These are phyloP conservation scores for Drosophila obscura DNA, from an alignment of 1,140 invertebrate genomes.

Conservation along the genomic window DNA sequence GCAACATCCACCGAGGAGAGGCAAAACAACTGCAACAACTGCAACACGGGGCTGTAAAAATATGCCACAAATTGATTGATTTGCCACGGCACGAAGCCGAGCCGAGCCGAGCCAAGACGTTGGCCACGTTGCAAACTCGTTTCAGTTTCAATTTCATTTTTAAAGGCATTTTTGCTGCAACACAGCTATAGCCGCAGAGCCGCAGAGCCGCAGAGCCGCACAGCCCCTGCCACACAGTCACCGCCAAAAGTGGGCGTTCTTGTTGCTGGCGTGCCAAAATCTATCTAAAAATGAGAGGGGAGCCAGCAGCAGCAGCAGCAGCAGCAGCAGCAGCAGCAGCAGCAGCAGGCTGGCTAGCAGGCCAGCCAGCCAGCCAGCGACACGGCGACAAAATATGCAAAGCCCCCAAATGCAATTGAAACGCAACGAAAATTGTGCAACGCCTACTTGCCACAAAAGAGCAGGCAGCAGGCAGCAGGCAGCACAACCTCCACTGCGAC, in stretches of 20 bases:
- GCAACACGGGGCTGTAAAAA: constrained; percentile 55
- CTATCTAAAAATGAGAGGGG: constrained; percentile 35
- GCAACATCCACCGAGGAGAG: constrained; percentile 10
- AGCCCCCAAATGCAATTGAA: constrained; percentile 70
- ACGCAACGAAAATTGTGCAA: constrained; percentile 72
- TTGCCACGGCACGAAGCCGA: constrained; percentile 78
- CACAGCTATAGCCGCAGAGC: no score
- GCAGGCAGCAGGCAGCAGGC: no score
- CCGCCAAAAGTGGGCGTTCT: constrained; percentile 59
- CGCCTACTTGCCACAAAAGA: constrained; percentile 60
- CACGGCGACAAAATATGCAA: constrained; percentile 77
- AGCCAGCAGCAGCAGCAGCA: no score
- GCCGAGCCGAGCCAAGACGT: constrained; percentile 44
- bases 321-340: no score
- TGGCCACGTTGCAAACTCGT: constrained; percentile 60
- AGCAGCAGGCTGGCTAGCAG: background rate
- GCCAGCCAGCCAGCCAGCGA: no score
- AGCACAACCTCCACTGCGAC: constrained; percentile 2
- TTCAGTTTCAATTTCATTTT: constrained; percentile 80
- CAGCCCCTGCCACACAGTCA: constrained; percentile 3
- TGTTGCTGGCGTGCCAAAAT: constrained; percentile 66
- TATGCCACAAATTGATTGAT: constrained; percentile 80
- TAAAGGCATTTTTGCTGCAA: constrained; percentile 58
- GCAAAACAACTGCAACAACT: constrained; percentile 12
- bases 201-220: background rate